These are phyloP conservation scores for Microtus obscurus DNA, from an alignment of 2,797 vertebrate species.

Conservation along the genomic window DNA sequence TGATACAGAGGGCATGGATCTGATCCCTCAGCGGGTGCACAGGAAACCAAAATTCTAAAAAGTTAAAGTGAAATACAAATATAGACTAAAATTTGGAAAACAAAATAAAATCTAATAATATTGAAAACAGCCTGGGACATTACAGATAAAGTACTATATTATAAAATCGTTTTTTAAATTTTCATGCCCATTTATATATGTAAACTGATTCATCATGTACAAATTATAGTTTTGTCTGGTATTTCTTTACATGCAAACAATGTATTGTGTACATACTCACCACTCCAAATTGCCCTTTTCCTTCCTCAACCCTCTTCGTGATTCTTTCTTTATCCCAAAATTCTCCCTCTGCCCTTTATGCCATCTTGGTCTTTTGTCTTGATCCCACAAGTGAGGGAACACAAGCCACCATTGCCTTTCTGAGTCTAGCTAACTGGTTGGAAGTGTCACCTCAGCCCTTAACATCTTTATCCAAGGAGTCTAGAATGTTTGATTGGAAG, in stretches of 20 bases:
- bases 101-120: not conserved
- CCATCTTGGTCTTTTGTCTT: not conserved
- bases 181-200: not conserved
- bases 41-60: not conserved
- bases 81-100: not conserved
- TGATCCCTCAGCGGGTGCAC: not conserved
- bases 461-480: no score
- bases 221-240: not conserved
- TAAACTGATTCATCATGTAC: not conserved
- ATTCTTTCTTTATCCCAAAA: not conserved
- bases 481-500: no score
- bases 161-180: constrained; percentile 4
- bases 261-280: no score
- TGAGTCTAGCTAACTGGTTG: not conserved
- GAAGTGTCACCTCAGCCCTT: no score
- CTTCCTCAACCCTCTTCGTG: not conserved
- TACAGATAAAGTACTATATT: constrained; percentile 16
- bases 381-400: not conserved
- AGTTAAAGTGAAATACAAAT: not conserved
- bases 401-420: no score
- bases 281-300: no score
- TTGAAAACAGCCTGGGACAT: not conserved
- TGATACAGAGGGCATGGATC: not conserved
- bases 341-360: not conserved
- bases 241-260: not conserved